Percentiles rank a stretch among this genome's conserved stretches.
phyloP scores from a whole-genome alignment of 2,888 invertebrate genomes.

The Bhutanitis thaidina region DNA sequence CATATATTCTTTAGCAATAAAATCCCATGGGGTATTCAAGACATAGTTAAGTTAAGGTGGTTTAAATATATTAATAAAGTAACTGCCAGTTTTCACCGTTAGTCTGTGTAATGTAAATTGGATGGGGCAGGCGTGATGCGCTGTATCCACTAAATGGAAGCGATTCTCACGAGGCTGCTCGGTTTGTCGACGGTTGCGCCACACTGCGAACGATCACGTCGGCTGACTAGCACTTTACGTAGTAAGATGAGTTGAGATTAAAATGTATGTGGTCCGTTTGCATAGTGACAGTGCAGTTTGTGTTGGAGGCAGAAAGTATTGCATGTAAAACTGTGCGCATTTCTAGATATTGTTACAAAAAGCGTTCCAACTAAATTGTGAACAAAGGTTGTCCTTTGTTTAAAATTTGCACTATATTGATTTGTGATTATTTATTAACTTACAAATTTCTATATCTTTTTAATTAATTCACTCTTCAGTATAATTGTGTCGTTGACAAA shows the following conservation, averaged over 20 bases:
- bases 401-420: no score
- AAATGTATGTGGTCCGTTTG: slow-evolving; percentile 10
- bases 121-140: slow-evolving; percentile 40
- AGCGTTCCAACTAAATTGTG: no score
- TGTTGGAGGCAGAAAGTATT: neutral
- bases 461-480: no score
- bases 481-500: no score
- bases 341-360: no score
- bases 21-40: no score
- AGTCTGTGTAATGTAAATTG: slow-evolving; percentile 42
- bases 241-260: slow-evolving; percentile 19
- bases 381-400: no score
- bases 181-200: slow-evolving; percentile 13
- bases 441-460: no score
- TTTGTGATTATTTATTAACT: no score
- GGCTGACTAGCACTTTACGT: slow-evolving; percentile 13
- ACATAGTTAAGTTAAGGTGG: no score
- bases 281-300: slow-evolving; percentile 1
- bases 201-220: slow-evolving; percentile 13
- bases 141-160: slow-evolving; percentile 40
- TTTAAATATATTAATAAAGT: slow-evolving; percentile 44
- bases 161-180: slow-evolving; percentile 48
- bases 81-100: slow-evolving; percentile 47
- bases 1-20: no score
- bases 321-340: neutral